Conservation (phyloP, 2,888 invertebrate species). For the Sepiola atlantica region DNA sequence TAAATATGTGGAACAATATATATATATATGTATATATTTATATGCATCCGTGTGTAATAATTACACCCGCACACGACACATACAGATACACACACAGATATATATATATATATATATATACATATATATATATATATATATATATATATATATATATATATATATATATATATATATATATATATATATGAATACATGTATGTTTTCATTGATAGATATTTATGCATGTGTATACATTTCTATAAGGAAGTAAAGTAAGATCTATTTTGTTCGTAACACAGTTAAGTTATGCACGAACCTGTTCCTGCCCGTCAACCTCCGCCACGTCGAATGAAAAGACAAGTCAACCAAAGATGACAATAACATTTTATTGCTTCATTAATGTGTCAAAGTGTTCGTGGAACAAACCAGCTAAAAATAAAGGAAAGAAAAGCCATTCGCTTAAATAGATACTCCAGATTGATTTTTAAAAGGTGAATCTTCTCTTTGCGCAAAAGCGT, state of each 20-base stretch:
- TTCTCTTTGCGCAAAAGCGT: not conserved
- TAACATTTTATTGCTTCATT: slow-evolving; percentile 11
- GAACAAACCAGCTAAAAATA: not conserved
- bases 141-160: not conserved
- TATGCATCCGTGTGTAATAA: not conserved
- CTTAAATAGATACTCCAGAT: not conserved
- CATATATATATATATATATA: too few species aligned
- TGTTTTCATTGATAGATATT: not conserved
- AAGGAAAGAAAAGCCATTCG: not conserved
- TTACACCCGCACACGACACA: too few species aligned
- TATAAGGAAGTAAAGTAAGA: not conserved
- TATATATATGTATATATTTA: too few species aligned
- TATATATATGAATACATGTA: not conserved
- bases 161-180: too few species aligned
- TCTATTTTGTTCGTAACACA: not conserved
- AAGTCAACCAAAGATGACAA: not conserved
- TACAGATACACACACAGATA: too few species aligned
- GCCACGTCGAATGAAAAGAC: not conserved
- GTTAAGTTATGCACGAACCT: not conserved
- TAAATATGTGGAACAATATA: too few species aligned
- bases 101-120: too few species aligned
- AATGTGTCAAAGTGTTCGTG: not conserved
- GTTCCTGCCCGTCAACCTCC: not conserved
- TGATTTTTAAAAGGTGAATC: not conserved
- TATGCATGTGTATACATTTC: not conserved